Base-by-base conservation (phyloP, 2,113 vertebrate species). In the Pandion haliaetus region DNA sequence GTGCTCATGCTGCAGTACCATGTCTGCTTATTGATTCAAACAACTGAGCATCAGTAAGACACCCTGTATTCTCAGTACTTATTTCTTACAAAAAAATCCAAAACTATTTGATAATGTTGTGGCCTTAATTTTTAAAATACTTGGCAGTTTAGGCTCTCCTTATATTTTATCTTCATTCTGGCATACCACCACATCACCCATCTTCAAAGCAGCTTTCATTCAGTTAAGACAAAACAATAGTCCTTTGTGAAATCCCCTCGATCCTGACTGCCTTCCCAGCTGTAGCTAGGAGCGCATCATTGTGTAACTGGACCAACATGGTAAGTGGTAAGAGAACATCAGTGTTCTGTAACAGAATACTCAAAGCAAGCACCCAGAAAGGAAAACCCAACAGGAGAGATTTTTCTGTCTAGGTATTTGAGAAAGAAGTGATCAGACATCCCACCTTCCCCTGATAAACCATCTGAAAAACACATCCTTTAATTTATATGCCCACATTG, bases 261-360 rank as follows among this genome's bases (percentile, higher is more conserved):
- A 44, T 12, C 40, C 65, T 54, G 15, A 29, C 44, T 70, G 28
- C n/a, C 25, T 58, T 28, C 17, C 4, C 17, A 36, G 21, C 49
- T 6, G 2, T 18, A 66, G 6, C 24, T 3, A 23, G 25, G 9
- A 44, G 45, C 1, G 1, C 8, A 55, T 12, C 32, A 2, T 12
- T 6, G 8, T 2, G 17, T 24, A 29, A 38, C 38, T 6, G 32
- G 14, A 44, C 21, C 32, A 13, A 25, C 19, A 8, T 0, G 5
- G 5, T 3, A 12, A 40, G 9, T 2, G 6, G 38, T 24, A 54
- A 61, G 38, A 25, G n/a, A 58, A 16, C 12, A 18, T 10, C 49
- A 65, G 13, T 20, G 0, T 6, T 29, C 31, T 16, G 7, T 3
- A 9, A n/a, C 4, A n/a, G 19, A 29, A 61, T 17, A 34, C 17